phyloP scores from a whole-genome alignment of 2,888 invertebrate genomes.

The Catocala fraxini region DNA sequence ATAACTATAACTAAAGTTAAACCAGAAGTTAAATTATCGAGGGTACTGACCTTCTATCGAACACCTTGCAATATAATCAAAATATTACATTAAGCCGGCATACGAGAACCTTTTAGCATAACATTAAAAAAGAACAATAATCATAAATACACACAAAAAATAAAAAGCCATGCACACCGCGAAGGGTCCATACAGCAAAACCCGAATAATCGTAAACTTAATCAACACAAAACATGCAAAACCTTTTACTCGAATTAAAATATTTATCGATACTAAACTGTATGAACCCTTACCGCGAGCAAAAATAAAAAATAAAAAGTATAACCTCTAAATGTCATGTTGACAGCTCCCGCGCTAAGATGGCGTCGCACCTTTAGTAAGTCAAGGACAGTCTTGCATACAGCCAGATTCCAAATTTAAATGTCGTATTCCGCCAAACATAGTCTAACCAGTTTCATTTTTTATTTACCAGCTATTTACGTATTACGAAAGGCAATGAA shows the following conservation, averaged over 20 bases:
- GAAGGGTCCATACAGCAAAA: constrained; percentile 30
- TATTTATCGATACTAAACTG: constrained; percentile 13
- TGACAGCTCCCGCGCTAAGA: constrained; percentile 71
- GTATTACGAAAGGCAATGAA: constrained; percentile 30
- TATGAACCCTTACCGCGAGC: constrained; percentile 37
- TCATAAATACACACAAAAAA: too few species aligned
- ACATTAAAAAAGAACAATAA: too few species aligned
- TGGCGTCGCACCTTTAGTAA: constrained; percentile 70
- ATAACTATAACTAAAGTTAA: too few species aligned
- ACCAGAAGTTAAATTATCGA: too few species aligned
- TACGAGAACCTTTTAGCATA: too few species aligned
- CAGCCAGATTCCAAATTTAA: constrained; percentile 53
- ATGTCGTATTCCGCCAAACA: constrained; percentile 50
- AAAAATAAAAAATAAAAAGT: constrained; percentile 23
- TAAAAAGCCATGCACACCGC: background rate
- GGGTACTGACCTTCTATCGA: too few species aligned
- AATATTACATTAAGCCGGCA: too few species aligned
- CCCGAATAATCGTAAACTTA: constrained; percentile 12
- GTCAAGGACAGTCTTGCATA: constrained; percentile 69
- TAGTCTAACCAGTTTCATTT: constrained; percentile 37
- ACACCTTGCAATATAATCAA: too few species aligned
- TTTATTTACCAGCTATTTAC: background rate
- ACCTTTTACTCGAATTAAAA: constrained; percentile 10
- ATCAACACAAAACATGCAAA: constrained; percentile 6
- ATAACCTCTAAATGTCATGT: constrained; percentile 70